Evolutionary conservation across 2,797 vertebrate genomes (phyloP), one percentile per base, ranked within the genome.

Genomic region (Lacerta viridis): DNA sequence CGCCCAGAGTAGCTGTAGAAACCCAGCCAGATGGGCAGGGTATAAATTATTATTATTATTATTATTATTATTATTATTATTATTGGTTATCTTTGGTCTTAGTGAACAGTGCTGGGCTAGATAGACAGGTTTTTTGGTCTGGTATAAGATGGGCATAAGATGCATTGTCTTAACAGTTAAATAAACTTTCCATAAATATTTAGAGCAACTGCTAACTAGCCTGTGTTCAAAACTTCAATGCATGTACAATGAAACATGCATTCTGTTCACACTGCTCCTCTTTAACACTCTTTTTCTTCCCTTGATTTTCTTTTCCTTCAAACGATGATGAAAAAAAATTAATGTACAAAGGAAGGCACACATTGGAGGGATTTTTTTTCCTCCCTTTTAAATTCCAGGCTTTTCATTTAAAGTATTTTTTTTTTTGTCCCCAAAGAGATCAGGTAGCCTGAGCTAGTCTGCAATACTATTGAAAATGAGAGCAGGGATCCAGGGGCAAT

Each of bases 141-240:
- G 59, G 59, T 61, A 61, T 61, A 61, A 61, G 46, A 50, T 50
- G 3, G 46, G 10, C 46, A 50, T 50, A 50, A 25, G n/a, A 39
- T 91, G 83, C 3, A 36, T 91, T 92, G 80, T 64, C 33, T 89
- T 86, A 77, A 86, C 18, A 9, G 27, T 36, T 93, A 90, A 64
- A 43, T 90, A 84, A 50, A 80, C 71, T 91, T 90, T 76, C 90
- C 68, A 91, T 2, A 74, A 88, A 88, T 83, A 71, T 83, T 93
- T 88, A 83, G 87, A 93, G 91, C 79, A 9, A 74, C 84, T 80
- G 1, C 43, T 68, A 77, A 72, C 64, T 87, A 46, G 85, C 7
- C 1, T 89, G 2, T 87, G 9, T 84, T 83, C 91, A 1, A 81
- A 82, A 81, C 59, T 90, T 92, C 39, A 39, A 71, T 3, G 13